Evolutionary conservation across 2,797 vertebrate genomes (phyloP), one percentile per base, ranked within the genome.

Genomic region (Crossoptilon crossoptilon): DNA sequence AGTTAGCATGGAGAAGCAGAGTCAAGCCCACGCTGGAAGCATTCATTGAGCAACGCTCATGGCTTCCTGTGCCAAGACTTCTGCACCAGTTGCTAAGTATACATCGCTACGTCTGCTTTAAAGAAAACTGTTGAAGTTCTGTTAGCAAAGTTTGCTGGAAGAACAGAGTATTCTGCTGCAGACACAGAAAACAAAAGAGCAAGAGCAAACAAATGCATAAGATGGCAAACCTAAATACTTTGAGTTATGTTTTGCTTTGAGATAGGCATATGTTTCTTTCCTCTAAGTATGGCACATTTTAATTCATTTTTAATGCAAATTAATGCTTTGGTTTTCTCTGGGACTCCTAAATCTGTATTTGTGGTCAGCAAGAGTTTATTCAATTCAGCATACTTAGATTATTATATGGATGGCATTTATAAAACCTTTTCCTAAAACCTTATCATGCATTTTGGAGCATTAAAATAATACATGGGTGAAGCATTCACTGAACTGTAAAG

Each of bases 11-110:
- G 87, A 93, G 79, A 82, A 94, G 55, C 2, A 23, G 70, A 79
- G 72, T 93, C 88, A 94, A 88, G 82, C 49, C 58, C 26, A 11
- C 27, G 39, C n/a, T 96, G 91, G 80, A 92, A 92, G 43, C 14
- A 35, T 60, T 78, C 71, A 33, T 43, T 77, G 83, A 80, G 85
- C 12, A 66, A 90, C 26, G 64, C n/a, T 77, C 64, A 17, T 33
- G 71, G 43, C 68, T 92, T 31, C 60, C 39, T 10, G 67, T 64
- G 85, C 87, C 91, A 86, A 63, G 23, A 90, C 17, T 72, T 76
- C 84, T 86, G 46, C 79, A 84, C 87, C 79, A 67, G 91, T 91
- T 93, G 84, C 46, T 85, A 60, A 91, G 68, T 39, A 43, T 46
- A 58, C 53, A 66, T 44, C 3, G 41, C 55, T 80, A 44, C 22